Conservation (phyloP, 1,140 invertebrate genomes). For the Polyergus mexicanus region DNA sequence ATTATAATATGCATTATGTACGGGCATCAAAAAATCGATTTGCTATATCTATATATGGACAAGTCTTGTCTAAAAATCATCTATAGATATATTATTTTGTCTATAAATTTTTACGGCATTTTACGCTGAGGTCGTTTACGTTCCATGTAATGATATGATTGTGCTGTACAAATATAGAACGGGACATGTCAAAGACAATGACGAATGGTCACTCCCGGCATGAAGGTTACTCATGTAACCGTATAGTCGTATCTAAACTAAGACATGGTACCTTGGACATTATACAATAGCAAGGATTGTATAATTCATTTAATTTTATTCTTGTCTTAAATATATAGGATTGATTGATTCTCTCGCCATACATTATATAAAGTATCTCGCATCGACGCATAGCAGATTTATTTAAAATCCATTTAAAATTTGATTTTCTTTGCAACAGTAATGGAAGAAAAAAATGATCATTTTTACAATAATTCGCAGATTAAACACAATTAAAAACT, state of each 20-base stretch:
- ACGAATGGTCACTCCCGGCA: background rate
- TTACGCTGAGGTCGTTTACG: background rate
- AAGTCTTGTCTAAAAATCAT: background rate
- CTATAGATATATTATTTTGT: background rate
- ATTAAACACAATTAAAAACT: background rate
- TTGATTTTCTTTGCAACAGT: background rate
- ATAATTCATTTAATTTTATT: slow-evolving; percentile 14
- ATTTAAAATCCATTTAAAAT: background rate
- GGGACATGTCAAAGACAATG: slow-evolving; percentile 9
- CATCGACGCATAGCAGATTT: background rate
- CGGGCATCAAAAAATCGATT: background rate
- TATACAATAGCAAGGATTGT: background rate
- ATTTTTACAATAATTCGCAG: background rate
- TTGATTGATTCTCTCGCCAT: background rate
- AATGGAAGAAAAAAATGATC: background rate
- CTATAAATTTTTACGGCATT: background rate
- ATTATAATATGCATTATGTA: slow-evolving; percentile 16
- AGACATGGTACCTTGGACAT: slow-evolving; percentile 3
- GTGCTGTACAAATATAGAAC: background rate
- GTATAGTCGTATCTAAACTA: background rate
- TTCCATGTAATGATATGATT: background rate
- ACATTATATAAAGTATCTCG: background rate
- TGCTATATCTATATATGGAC: background rate
- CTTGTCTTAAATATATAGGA: slow-evolving; percentile 1
- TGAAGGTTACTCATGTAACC: background rate